These are phyloP conservation scores for Arothron firmamentum DNA, from an alignment of 2,113 vertebrate genomes.

Conservation along the genomic window DNA sequence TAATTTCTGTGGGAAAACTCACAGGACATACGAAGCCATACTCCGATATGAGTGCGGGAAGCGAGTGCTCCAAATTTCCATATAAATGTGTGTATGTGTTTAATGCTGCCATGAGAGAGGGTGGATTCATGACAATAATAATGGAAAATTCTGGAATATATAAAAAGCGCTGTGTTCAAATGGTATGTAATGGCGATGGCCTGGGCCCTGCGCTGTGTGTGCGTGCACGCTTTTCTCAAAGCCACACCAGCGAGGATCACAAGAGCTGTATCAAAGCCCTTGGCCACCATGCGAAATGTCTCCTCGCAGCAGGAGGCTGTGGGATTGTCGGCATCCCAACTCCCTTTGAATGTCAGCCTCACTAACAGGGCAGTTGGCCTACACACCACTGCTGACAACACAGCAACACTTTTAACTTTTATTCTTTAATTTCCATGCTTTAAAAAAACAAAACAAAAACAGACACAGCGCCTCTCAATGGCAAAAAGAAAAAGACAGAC, in stretches of 20 bases:
- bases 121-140: conserved; percentile 47
- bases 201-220: conserved; percentile 42
- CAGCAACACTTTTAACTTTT: conserved; percentile 67
- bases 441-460: too few species aligned
- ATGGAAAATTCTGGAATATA: conserved; percentile 55
- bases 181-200: conserved; percentile 60
- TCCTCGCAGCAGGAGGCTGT: conserved; percentile 68
- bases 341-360: conserved; percentile 74
- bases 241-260: conserved; percentile 67
- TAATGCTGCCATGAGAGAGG: conserved; percentile 19
- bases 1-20: background rate
- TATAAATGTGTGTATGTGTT: conserved; percentile 19
- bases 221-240: conserved; percentile 54
- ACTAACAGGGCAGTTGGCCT: conserved; percentile 70
- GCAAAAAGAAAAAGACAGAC: conserved; percentile 41
- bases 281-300: conserved; percentile 71
- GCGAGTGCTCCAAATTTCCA: conserved; percentile 33
- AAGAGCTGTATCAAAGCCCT: conserved; percentile 73
- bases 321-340: conserved; percentile 68
- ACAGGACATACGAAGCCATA: too few species aligned
- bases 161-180: conserved; percentile 55
- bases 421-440: conserved; percentile 43
- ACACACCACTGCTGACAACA: conserved; percentile 60
- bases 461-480: conserved; percentile 58
- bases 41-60: conserved; percentile 3